phyloP scores from a whole-genome alignment of 2,797 vertebrate species.

The Acanthis flammea region DNA sequence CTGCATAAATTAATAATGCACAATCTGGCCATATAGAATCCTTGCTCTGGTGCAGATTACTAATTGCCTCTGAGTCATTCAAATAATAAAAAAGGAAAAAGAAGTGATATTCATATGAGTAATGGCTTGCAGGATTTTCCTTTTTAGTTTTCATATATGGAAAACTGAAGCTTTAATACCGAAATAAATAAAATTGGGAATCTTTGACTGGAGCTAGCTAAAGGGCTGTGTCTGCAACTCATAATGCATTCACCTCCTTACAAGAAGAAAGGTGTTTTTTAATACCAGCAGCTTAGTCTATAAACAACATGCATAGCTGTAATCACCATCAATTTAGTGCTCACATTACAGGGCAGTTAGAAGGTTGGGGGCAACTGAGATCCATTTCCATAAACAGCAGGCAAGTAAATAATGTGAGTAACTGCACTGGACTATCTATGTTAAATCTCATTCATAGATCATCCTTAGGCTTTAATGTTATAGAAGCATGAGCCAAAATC shows the following conservation, averaged over 20 bases:
- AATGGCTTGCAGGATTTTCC: neutral
- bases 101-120: neutral
- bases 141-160: neutral
- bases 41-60: neutral
- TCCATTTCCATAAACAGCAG: neutral
- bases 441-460: neutral
- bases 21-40: neutral
- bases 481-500: neutral
- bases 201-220: neutral
- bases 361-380: neutral
- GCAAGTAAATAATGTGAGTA: neutral
- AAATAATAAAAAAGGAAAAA: neutral
- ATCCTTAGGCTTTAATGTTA: neutral
- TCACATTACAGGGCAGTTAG: neutral
- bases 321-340: neutral
- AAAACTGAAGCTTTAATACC: neutral
- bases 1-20: constrained; percentile 11
- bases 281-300: neutral
- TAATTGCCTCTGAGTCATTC: neutral
- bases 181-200: neutral
- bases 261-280: neutral
- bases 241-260: neutral
- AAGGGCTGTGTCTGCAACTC: neutral
- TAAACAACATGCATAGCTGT: neutral
- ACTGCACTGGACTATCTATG: neutral